phyloP scores from a whole-genome alignment of 2,888 invertebrate genomes.

The Panzeria rudis region DNA sequence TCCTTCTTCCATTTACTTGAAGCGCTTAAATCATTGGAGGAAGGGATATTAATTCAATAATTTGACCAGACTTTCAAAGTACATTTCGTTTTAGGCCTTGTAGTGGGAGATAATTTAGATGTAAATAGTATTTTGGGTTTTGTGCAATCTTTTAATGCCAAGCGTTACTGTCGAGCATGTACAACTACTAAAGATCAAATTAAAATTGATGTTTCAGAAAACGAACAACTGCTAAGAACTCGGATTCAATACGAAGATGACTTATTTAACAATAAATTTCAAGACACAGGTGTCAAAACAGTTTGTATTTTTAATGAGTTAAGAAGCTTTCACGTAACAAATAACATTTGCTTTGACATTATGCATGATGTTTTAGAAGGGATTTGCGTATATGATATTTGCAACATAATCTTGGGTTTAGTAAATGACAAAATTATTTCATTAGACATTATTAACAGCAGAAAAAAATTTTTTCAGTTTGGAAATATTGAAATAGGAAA shows the following conservation, averaged over 20 bases:
- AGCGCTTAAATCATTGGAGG: slow-evolving; percentile 68
- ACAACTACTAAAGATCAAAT: slow-evolving; percentile 70
- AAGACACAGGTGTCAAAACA: slow-evolving; percentile 54
- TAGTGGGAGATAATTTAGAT: slow-evolving; percentile 65
- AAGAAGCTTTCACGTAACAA: slow-evolving; percentile 47
- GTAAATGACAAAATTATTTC: slow-evolving; percentile 63
- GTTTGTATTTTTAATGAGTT: slow-evolving; percentile 56
- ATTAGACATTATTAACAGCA: slow-evolving; percentile 65
- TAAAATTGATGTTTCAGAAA: slow-evolving; percentile 71
- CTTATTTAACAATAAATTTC: slow-evolving; percentile 51
- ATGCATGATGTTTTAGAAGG: no score
- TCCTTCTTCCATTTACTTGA: slow-evolving; percentile 68
- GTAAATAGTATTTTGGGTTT: slow-evolving; percentile 65
- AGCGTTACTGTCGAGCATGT: slow-evolving; percentile 73
- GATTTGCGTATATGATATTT: no score
- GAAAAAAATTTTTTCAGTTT: slow-evolving; percentile 69
- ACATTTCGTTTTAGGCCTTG: slow-evolving; percentile 60
- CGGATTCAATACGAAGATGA: slow-evolving; percentile 49
- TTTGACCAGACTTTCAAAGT: slow-evolving; percentile 59
- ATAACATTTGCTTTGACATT: no score
- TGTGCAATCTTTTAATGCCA: slow-evolving; percentile 73
- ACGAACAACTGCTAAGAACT: slow-evolving; percentile 65
- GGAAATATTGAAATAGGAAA: slow-evolving; percentile 65
- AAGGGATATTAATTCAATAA: slow-evolving; percentile 62
- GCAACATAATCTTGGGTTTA: slow-evolving; percentile 67